These are phyloP conservation scores for Nebria salina DNA, from an alignment of 2,888 invertebrate species.

Conservation along the genomic window DNA sequence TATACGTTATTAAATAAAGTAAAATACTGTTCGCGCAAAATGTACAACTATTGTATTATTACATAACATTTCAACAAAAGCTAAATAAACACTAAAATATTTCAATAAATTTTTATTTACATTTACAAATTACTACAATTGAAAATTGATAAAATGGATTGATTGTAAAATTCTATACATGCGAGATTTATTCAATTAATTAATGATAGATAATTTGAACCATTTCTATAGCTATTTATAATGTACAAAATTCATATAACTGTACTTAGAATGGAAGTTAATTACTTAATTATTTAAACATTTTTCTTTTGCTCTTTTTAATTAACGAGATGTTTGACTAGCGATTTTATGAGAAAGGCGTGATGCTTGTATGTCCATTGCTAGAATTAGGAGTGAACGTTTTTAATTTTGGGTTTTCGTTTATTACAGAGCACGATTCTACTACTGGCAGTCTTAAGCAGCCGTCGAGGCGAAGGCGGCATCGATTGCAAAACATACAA, in stretches of 20 bases:
- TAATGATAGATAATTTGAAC: no score
- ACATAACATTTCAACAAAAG: background rate
- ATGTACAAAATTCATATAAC: no score
- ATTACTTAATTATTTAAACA: no score
- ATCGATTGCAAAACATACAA: constrained; percentile 41
- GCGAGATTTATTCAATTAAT: no score
- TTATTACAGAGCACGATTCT: constrained; percentile 43
- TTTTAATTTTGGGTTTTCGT: constrained; percentile 22
- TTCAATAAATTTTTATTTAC: no score
- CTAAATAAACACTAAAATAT: background rate
- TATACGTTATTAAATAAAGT: background rate
- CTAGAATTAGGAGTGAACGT: background rate
- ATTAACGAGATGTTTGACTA: background rate
- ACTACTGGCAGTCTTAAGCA: constrained; percentile 30
- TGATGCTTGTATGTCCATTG: background rate
- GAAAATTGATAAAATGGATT: no score
- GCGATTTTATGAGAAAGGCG: background rate
- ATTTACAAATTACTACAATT: no score
- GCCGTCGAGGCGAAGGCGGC: constrained; percentile 23
- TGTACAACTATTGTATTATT: background rate
- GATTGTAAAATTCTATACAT: no score
- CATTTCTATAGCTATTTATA: no score
- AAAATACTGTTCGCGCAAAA: background rate
- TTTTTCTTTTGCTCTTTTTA: background rate
- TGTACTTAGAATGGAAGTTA: no score